phyloP scores from a whole-genome alignment of 2,113 vertebrate genomes.

The Perca fluviatilis region DNA sequence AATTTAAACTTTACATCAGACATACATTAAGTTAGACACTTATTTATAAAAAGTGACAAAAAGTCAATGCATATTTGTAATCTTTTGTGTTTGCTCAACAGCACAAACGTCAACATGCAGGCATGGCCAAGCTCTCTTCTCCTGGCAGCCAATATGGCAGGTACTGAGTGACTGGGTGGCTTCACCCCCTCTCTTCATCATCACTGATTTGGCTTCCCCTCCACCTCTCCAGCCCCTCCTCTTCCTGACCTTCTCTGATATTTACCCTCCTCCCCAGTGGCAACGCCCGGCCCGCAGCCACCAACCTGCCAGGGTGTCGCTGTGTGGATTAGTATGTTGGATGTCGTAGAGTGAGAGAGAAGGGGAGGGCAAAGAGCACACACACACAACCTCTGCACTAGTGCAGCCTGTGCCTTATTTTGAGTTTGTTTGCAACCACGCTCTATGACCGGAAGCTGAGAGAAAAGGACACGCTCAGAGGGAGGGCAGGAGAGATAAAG shows the following conservation, averaged over 20 bases:
- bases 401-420: conserved; percentile 52
- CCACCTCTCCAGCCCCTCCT: conserved; percentile 65
- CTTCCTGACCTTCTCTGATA: conserved; percentile 86
- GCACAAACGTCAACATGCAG: conserved; percentile 5
- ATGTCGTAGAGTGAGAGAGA: conserved; percentile 35
- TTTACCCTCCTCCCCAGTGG: conserved; percentile 85
- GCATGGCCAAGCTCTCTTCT: neutral
- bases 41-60: neutral
- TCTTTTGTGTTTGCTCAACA: conserved; percentile 29
- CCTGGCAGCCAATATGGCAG: conserved; percentile 34
- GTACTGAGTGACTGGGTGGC: conserved; percentile 29
- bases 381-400: conserved; percentile 34
- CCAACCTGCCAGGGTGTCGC: conserved; percentile 63
- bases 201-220: conserved; percentile 68
- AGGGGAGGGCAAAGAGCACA: conserved; percentile 34
- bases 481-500: conserved; percentile 55
- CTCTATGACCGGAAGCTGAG: conserved; percentile 62
- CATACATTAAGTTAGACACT: neutral
- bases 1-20: conserved; percentile 3
- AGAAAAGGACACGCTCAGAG: conserved; percentile 65
- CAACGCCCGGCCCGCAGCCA: conserved; percentile 67
- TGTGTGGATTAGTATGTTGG: conserved; percentile 66
- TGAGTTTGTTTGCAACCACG: conserved; percentile 67
- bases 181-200: conserved; percentile 54
- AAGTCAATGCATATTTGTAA: neutral